Base-by-base conservation (phyloP, 2,113 vertebrate genomes). In the Pluvialis apricaria region DNA sequence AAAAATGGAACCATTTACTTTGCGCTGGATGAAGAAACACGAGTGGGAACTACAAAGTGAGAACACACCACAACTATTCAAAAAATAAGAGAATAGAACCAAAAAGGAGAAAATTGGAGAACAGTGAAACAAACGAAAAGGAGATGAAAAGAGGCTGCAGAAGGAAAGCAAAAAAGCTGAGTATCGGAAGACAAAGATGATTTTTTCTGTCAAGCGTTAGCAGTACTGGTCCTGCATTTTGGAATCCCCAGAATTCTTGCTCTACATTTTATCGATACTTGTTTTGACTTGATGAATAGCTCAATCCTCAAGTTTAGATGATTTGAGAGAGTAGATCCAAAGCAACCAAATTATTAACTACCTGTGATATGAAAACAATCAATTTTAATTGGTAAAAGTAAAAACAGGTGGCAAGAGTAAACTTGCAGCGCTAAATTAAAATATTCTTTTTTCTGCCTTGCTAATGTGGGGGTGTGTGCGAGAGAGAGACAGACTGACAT, bases 381-480 rank as follows among this genome's bases (percentile, higher is more conserved):
- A 34, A 9, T 64, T 93, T 91, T 77, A 92, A 79, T 93, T 88
- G 40, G 49, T 90, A 92, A 88, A 13, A 12, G 49, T 94, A 79
- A 51, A 51, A 51, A 51, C 91, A 95, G 78, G 94, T 94, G 83
- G 57, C 69, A 88, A 84, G 86, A 96, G 66, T 55, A 97, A 90
- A 78, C 42, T 90, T 83, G 62, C 31, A 84, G 44, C 28, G 38
- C 45, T 80, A 82, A 94, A 94, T 86, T 64, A 92, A 93, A 97
- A 65, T 76, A 64, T 19, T 57, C 22, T 62, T 52, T 88, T 83
- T 91, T 66, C 12, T 96, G 57, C 57, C 52, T 93, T 91, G 66
- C 47, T 91, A 84, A 49, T 79, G 40, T 82, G 66, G 34, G 78
- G 44, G 71, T 79, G 55, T 55, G 58, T 22, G 54, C 7, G 51